Conservation (phyloP, 2,113 vertebrate genomes). For the Sphyrna mokarran region DNA sequence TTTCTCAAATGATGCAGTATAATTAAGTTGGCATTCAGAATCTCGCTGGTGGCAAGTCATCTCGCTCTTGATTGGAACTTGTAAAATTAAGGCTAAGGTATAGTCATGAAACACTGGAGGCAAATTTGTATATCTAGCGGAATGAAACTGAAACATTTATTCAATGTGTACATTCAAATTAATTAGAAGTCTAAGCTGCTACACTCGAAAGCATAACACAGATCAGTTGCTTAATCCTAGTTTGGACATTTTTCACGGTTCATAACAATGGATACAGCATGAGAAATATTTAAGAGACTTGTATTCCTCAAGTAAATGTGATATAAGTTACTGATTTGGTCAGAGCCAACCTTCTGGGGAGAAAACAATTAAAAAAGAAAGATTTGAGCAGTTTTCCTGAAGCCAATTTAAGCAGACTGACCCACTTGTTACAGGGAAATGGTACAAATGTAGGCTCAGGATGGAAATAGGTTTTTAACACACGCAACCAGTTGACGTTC, state of each 20-base stretch:
- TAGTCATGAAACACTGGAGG: neutral
- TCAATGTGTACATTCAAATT: neutral
- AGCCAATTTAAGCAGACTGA: neutral
- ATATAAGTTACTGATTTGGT: neutral
- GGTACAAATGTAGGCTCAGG: neutral
- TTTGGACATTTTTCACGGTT: neutral
- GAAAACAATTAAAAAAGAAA: neutral
- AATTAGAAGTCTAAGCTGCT: neutral
- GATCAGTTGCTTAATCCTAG: neutral
- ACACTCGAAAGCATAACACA: neutral
- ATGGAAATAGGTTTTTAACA: neutral
- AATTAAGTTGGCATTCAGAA: neutral
- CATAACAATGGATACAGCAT: neutral
- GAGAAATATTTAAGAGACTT: neutral
- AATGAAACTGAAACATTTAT: neutral
- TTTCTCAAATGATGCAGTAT: neutral
- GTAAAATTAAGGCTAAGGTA: neutral
- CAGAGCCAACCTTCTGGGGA: neutral
- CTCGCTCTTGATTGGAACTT: neutral
- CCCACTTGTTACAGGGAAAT: neutral
- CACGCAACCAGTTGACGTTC: neutral
- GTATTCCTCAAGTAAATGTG: neutral
- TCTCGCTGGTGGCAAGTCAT: neutral
- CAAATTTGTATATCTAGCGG: neutral
- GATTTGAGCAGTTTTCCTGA: neutral